A percentile compares a stretch with the other conserved stretches of the same genome.
These are phyloP conservation scores for Eupithecia subumbrata DNA, from an alignment of 2,888 invertebrate genomes.

Conservation along the genomic window DNA sequence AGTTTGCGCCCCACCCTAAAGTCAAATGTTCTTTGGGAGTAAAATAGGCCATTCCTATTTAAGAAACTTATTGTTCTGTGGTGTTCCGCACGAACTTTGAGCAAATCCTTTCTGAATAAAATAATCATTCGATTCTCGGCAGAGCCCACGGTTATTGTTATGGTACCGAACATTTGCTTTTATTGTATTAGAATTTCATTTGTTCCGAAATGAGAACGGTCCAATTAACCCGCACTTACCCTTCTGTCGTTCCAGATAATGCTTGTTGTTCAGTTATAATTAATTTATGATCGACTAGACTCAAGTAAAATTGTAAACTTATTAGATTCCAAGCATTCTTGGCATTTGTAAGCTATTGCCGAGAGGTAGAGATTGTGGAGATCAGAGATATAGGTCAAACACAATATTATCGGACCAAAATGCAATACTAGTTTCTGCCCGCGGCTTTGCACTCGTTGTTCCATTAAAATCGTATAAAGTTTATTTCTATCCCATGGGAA, in stretches of 20 bases:
- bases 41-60: constrained; percentile 8
- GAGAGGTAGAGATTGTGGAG: no score
- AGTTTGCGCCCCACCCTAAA: not conserved
- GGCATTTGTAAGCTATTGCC: no score
- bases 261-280: constrained; percentile 38
- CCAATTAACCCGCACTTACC: constrained; percentile 54
- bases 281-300: constrained; percentile 35
- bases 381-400: no score
- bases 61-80: constrained; percentile 4
- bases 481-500: no score
- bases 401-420: no score
- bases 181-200: constrained; percentile 48
- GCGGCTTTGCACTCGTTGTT: no score
- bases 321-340: not conserved
- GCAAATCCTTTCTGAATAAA: constrained; percentile 38
- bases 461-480: no score
- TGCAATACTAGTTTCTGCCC: no score
- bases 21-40: not conserved
- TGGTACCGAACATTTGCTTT: constrained; percentile 41
- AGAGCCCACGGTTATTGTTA: constrained; percentile 35
- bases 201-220: constrained; percentile 47
- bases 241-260: constrained; percentile 37
- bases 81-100: constrained; percentile 1
- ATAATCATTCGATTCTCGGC: constrained; percentile 40
- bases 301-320: constrained; percentile 38